Evolutionary conservation across 2,797 vertebrate genomes (phyloP).

Genomic region (Clamator glandarius): DNA sequence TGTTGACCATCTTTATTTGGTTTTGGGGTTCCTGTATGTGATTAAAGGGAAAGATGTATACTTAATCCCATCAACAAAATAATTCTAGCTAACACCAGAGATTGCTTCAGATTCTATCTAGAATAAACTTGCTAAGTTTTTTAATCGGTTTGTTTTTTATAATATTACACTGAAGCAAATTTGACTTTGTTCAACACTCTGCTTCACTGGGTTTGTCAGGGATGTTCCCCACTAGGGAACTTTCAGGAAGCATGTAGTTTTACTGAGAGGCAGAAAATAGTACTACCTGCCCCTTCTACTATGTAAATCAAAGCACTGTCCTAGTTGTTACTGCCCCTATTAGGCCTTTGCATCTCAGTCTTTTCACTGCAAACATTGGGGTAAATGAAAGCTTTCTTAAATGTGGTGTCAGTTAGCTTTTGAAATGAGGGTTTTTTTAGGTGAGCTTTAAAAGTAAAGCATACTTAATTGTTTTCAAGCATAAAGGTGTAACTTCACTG

Average conservation of each 20-base stretch:
- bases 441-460: neutral
- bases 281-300: neutral
- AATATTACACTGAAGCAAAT: neutral
- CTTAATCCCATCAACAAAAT: neutral
- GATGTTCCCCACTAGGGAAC: neutral
- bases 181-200: neutral
- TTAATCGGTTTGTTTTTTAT: neutral
- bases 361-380: neutral
- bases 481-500: neutral
- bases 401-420: neutral
- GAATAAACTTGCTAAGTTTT: no score
- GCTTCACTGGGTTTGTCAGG: neutral
- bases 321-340: neutral
- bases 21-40: neutral
- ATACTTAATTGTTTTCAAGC: neutral
- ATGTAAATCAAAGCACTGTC: neutral
- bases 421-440: neutral
- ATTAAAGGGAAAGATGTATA: neutral
- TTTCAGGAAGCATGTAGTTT: neutral
- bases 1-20: neutral
- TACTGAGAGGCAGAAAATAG: neutral
- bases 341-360: neutral
- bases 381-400: neutral
- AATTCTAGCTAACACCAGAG: neutral
- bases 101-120: no score